Evolutionary conservation across 2,113 vertebrate species (phyloP).

Genomic region (Amphiprion ocellaris): DNA sequence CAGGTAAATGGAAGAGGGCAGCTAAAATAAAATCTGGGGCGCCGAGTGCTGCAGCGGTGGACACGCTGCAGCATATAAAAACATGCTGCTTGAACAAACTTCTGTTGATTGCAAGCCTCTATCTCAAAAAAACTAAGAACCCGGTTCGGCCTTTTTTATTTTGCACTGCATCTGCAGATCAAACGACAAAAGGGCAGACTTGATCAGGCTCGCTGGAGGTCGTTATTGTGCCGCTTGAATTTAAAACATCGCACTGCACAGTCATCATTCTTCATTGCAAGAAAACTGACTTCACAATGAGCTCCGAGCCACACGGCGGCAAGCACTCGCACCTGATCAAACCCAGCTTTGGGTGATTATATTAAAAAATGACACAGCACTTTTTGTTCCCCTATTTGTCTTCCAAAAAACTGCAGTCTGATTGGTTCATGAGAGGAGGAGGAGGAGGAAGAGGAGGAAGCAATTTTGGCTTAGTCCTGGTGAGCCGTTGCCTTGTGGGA

Average conservation of each 20-base stretch:
- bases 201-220: constrained; percentile 30
- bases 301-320: background rate
- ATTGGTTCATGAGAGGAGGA: constrained; percentile 54
- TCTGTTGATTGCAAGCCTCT: background rate
- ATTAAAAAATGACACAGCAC: constrained; percentile 67
- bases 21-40: constrained; percentile 19
- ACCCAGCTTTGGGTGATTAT: constrained; percentile 31
- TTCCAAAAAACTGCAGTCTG: constrained; percentile 53
- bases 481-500: constrained; percentile 79
- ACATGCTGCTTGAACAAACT: constrained; percentile 16
- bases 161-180: constrained; percentile 8
- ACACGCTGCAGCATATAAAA: constrained; percentile 21
- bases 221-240: constrained; percentile 5
- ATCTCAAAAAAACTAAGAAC: constrained; percentile 5
- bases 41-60: constrained; percentile 16
- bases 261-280: background rate
- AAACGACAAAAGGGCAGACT: background rate
- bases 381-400: constrained; percentile 54
- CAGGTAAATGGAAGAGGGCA: constrained; percentile 31
- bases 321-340: constrained; percentile 17
- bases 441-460: constrained; percentile 42
- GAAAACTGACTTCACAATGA: background rate
- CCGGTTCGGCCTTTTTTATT: background rate
- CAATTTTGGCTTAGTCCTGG: constrained; percentile 71
- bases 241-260: constrained; percentile 10